phyloP scores from a whole-genome alignment of 2,888 invertebrate species.

The Dynastes maya region DNA sequence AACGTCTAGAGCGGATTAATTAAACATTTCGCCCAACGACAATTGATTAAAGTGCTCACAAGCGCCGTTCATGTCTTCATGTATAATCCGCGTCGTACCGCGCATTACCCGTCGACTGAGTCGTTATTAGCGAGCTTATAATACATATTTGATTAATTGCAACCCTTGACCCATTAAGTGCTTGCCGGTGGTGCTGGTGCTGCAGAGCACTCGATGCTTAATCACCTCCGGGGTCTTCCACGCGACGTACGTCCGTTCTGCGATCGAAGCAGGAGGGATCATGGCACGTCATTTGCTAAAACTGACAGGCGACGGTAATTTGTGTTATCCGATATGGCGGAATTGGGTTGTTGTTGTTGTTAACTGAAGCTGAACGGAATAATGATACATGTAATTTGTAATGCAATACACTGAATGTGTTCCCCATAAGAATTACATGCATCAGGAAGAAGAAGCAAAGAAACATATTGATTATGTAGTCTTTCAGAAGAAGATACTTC shows the following conservation, averaged over 20 bases:
- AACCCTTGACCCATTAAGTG: conserved; percentile 14
- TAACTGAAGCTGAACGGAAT: no score
- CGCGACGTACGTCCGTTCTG: no score
- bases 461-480: no score
- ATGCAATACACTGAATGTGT: no score
- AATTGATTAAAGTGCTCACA: conserved; percentile 16
- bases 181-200: neutral
- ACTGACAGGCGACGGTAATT: neutral
- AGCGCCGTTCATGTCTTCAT: neutral
- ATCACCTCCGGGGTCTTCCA: neutral
- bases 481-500: no score
- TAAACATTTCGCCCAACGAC: neutral
- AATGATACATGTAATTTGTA: no score
- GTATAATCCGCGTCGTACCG: neutral
- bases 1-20: neutral
- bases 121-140: neutral
- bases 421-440: no score
- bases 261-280: no score
- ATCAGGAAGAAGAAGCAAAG: no score
- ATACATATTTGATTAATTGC: conserved; percentile 27
- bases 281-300: no score
- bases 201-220: neutral
- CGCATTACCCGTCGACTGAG: neutral
- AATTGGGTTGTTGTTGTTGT: neutral
- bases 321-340: neutral